Evolutionary conservation across 1,140 invertebrate genomes (phyloP).

Genomic region (Melitaea cinxia): DNA sequence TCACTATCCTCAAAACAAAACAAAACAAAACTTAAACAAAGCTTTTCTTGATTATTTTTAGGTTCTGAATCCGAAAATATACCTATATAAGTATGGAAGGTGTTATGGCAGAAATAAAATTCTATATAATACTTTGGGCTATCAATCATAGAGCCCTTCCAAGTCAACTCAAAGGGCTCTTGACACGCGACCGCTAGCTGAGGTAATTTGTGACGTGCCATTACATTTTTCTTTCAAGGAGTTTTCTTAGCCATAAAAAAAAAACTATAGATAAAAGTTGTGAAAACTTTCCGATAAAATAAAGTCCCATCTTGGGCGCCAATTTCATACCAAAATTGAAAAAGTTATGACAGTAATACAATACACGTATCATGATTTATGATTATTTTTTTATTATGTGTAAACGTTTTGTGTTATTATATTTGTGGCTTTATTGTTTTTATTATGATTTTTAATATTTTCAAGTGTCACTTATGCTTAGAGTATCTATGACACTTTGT

Average conservation of each 20-base stretch:
- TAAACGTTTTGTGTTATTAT: too few relatives aligned
- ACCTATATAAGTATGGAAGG: slow-evolving; percentile 12
- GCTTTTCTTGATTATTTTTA: background rate
- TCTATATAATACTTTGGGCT: slow-evolving; percentile 20
- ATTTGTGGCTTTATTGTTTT: too few relatives aligned
- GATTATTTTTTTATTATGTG: too few relatives aligned
- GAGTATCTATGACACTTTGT: too few relatives aligned
- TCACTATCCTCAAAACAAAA: too few relatives aligned
- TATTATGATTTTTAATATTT: too few relatives aligned
- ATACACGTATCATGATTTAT: too few relatives aligned
- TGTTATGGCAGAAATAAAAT: slow-evolving; percentile 12
- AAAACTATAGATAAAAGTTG: background rate
- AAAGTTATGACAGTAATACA: background rate
- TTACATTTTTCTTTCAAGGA: background rate
- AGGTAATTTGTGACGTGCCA: background rate
- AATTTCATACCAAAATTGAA: background rate
- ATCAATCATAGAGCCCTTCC: slow-evolving; percentile 23
- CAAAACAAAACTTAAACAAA: too few relatives aligned
- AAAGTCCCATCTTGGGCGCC: slow-evolving; percentile 3
- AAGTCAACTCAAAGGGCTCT: slow-evolving; percentile 8
- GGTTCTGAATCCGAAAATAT: slow-evolving; percentile 6
- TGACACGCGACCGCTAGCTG: slow-evolving; percentile 7
- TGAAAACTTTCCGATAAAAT: background rate
- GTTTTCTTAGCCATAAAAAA: background rate
- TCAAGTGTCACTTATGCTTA: too few relatives aligned